Evolutionary conservation across 2,113 vertebrate species (phyloP), one percentile per base, ranked within the genome.

Genomic region (Euleptes europaea): DNA sequence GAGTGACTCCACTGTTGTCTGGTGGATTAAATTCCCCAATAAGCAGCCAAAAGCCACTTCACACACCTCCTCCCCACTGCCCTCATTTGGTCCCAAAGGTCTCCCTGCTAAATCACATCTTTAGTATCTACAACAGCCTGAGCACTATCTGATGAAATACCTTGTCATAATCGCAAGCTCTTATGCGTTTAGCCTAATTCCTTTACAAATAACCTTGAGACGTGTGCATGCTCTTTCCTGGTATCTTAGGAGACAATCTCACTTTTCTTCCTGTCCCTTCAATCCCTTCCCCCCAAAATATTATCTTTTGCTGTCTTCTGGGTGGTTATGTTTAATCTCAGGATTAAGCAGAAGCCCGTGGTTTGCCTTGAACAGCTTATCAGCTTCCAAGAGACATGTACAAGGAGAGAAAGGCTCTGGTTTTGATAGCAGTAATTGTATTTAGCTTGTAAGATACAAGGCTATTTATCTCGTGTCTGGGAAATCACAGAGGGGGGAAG

Each of bases 351-450:
- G 85, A 90, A 92, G 82, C 92, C 88, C 86, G 90, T 88, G 93
- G 92, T 95, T 95, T 94, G 80, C 92, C 88, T 95, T 96, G 93
- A 96, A 97, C 95, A 91, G 89, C 91, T 97, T 96, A 97, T 97
- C 95, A 94, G 83, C 89, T 95, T 94, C 93, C 93, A 89, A 93
- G 88, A 94, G 94, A 96, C 94, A 95, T 96, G 96, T 95, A 95
- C 89, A 92, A 92, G 94, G 89, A 93, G 92, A 95, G 92, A 94
- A 94, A 96, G 94, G 93, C 96, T 93, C 87, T 88, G 92, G 94
- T 94, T 96, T 96, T 96, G 95, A 97, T 96, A 97, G 93, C 63
- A 91, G 95, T 96, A 97, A 97, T 97, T 97, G 95, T 97, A 96
- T 97, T 97, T 96, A 96, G 96, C 95, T 97, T 96, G 94, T 95